Evolutionary conservation across 2,888 invertebrate genomes (phyloP).

Genomic region (Drosophila prostipennis): DNA sequence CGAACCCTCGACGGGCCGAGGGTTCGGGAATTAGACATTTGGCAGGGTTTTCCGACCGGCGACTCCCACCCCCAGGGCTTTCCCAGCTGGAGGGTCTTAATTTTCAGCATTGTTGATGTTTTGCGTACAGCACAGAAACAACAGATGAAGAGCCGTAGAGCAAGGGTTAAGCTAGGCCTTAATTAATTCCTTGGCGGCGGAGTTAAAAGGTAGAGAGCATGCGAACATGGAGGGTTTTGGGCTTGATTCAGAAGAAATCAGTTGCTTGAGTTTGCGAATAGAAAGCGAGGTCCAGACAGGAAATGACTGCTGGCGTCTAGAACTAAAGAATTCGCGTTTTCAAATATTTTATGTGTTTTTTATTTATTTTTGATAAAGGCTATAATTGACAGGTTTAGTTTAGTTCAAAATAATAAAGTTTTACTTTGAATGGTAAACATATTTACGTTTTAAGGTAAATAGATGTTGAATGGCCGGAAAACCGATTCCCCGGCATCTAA

Average conservation of each 20-base stretch:
- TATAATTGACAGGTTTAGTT: too few relatives aligned
- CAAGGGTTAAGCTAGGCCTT: slow-evolving; percentile 64
- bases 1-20: slow-evolving; percentile 19
- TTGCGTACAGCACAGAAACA: slow-evolving; percentile 39
- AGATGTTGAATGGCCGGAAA: neutral
- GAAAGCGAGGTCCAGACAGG: neutral
- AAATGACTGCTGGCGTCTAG: too few relatives aligned
- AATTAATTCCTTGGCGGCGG: slow-evolving; percentile 60
- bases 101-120: slow-evolving; percentile 68
- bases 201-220: neutral
- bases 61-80: slow-evolving; percentile 2
- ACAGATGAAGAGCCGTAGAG: slow-evolving; percentile 16
- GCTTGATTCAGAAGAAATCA: neutral
- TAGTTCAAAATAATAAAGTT: too few relatives aligned
- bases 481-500: neutral
- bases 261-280: neutral
- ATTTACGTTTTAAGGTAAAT: too few relatives aligned
- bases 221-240: neutral
- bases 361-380: too few relatives aligned
- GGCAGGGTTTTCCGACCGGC: slow-evolving; percentile 21
- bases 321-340: too few relatives aligned
- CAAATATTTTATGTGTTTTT: too few relatives aligned
- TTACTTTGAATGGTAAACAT: too few relatives aligned
- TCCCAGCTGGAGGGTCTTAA: slow-evolving; percentile 65
- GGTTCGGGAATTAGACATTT: slow-evolving; percentile 43